Percentiles rank a stretch among this genome's conserved stretches.
phyloP scores from a whole-genome alignment of 2,113 vertebrate genomes.

The Saguinus midas region DNA sequence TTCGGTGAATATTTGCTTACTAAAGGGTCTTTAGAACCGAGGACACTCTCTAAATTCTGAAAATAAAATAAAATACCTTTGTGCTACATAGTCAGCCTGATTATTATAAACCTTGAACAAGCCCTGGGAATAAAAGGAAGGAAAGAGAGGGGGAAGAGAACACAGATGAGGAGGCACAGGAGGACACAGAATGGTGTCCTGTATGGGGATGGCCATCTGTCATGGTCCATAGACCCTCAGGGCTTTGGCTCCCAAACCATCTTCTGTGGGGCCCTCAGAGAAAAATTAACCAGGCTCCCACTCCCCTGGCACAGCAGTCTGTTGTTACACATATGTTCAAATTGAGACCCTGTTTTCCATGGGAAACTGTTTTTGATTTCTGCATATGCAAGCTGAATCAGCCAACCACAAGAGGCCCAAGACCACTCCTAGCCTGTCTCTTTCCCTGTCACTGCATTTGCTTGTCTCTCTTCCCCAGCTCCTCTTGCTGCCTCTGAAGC shows the following conservation, averaged over 20 bases:
- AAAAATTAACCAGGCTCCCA: conserved; percentile 32
- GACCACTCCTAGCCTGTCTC: not conserved
- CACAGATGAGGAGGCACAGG: not conserved
- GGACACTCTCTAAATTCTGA: not conserved
- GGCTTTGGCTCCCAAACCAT: conserved; percentile 60
- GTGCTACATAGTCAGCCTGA: not conserved
- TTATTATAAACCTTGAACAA: not conserved
- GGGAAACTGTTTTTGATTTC: conserved; percentile 1
- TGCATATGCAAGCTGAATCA: not conserved
- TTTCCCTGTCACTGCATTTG: not conserved
- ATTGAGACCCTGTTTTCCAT: not conserved
- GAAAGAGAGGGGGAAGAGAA: no score
- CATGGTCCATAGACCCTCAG: conserved; percentile 2
- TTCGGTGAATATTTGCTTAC: not conserved
- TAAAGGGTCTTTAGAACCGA: not conserved
- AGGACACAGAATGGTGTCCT: not conserved
- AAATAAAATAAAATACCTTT: not conserved
- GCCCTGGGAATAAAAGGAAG: not conserved
- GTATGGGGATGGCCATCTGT: conserved; percentile 29
- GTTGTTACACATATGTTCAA: conserved; percentile 41
- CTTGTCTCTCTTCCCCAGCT: not conserved
- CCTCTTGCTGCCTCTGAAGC: not conserved
- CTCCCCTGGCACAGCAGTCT: conserved; percentile 9
- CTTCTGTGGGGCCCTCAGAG: not conserved
- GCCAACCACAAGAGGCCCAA: not conserved